A percentile compares a stretch with the other conserved stretches of the same genome.
phyloP scores from a whole-genome alignment of 2,113 vertebrate genomes.

The Erythrocebus patas region DNA sequence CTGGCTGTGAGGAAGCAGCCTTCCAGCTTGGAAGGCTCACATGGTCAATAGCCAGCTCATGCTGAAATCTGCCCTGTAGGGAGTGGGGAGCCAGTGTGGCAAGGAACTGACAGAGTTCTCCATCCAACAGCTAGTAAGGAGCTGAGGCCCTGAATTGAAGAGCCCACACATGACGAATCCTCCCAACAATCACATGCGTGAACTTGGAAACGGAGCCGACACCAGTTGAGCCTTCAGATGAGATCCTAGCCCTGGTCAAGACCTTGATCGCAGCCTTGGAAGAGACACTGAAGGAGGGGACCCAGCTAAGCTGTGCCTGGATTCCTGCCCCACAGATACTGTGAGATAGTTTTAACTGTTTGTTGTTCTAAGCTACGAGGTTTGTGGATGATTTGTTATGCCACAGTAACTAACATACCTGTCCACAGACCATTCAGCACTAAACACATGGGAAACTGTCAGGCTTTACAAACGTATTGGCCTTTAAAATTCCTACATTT shows the following conservation, averaged over 20 bases:
- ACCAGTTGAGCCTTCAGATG: not conserved
- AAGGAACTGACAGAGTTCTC: not conserved
- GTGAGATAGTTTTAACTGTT: not conserved
- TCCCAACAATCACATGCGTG: not conserved
- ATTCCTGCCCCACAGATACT: not conserved
- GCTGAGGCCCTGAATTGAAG: not conserved
- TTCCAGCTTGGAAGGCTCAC: not conserved
- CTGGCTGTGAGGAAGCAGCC: not conserved
- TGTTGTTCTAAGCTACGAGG: not conserved
- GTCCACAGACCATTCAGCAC: not conserved
- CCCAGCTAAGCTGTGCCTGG: not conserved
- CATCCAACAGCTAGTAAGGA: no score
- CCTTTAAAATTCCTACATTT: not conserved
- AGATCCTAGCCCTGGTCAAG: not conserved
- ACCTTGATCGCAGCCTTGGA: not conserved
- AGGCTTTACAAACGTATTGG: not conserved
- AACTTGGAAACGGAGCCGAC: not conserved
- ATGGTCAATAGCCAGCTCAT: not conserved
- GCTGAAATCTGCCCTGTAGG: accelerated
- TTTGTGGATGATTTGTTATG: not conserved
- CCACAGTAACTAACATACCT: not conserved
- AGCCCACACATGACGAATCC: not conserved
- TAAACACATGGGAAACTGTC: no score
- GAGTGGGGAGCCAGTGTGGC: not conserved
- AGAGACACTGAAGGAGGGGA: not conserved